Conservation (phyloP, 2,888 invertebrate species). For the Athalia circularis region DNA sequence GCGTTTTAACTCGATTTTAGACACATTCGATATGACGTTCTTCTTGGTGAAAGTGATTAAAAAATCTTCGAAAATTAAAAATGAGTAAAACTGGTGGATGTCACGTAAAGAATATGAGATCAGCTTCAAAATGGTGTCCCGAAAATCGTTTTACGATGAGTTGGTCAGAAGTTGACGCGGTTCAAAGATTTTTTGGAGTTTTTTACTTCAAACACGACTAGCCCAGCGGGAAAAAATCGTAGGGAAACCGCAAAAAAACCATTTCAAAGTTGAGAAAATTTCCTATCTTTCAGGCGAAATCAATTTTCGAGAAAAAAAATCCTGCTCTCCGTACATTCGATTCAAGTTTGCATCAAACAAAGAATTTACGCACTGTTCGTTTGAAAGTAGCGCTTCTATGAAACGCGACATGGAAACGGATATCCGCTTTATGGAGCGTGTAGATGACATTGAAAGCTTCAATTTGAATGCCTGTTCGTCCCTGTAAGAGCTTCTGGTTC, state of each 20-base stretch:
- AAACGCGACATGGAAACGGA: background rate
- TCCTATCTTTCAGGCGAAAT: background rate
- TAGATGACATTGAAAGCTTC: background rate
- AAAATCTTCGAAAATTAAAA: background rate
- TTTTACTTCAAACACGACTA: background rate
- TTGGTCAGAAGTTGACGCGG: background rate
- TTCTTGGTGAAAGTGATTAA: background rate
- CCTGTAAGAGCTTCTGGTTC: no score
- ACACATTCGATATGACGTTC: background rate
- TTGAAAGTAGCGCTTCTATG: background rate
- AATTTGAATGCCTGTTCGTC: background rate
- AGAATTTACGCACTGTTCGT: background rate
- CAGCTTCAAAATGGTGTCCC: background rate
- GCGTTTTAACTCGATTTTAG: background rate
- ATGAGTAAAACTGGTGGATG: background rate
- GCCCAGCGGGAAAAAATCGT: background rate
- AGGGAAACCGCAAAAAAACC: background rate
- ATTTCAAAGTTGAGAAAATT: background rate
- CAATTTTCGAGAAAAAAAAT: background rate
- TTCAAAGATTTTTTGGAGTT: background rate
- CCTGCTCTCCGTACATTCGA: background rate
- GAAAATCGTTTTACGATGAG: conserved; percentile 5
- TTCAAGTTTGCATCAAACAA: background rate
- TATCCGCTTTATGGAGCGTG: background rate
- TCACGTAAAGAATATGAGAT: background rate